These are phyloP conservation scores for Desmodus rotundus DNA, from an alignment of 2,113 vertebrate genomes.

Conservation along the genomic window DNA sequence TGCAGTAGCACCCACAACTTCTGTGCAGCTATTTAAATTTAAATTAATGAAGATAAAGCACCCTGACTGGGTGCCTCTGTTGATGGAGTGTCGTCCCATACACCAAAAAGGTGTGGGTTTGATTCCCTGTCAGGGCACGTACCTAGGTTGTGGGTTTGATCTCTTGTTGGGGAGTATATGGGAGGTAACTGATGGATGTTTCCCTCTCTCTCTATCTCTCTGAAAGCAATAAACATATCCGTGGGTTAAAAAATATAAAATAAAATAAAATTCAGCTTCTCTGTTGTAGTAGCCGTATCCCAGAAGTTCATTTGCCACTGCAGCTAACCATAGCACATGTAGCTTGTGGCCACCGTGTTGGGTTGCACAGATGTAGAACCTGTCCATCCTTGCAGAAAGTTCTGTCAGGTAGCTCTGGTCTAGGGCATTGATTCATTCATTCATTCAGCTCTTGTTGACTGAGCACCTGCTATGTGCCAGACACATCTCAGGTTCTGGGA, in stretches of 20 bases:
- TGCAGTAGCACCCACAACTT: not conserved
- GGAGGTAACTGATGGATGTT: too few species aligned
- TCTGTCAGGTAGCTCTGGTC: accelerated
- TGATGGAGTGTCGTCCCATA: too few species aligned
- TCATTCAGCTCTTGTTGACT: not conserved
- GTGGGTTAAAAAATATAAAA: not conserved
- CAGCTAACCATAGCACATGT: not conserved
- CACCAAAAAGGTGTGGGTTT: too few species aligned
- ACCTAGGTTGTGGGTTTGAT: too few species aligned
- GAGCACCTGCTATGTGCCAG: not conserved
- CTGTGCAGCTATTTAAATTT: not conserved
- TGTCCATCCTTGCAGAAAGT: not conserved
- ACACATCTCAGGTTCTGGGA: not conserved
- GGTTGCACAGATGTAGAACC: not conserved
- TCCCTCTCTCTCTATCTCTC: too few species aligned
- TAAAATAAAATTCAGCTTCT: not conserved
- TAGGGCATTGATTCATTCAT: not conserved
- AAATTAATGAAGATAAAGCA: not conserved
- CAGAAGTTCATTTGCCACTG: not conserved
- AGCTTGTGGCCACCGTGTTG: not conserved
- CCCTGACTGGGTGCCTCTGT: too few species aligned
- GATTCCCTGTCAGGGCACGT: too few species aligned
- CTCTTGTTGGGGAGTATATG: too few species aligned
- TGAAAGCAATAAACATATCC: too few species aligned
- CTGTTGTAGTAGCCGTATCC: not conserved